Evolutionary conservation across 2,888 invertebrate genomes (phyloP), one percentile per base, ranked within the genome.

Genomic region (Andrena fulva): DNA sequence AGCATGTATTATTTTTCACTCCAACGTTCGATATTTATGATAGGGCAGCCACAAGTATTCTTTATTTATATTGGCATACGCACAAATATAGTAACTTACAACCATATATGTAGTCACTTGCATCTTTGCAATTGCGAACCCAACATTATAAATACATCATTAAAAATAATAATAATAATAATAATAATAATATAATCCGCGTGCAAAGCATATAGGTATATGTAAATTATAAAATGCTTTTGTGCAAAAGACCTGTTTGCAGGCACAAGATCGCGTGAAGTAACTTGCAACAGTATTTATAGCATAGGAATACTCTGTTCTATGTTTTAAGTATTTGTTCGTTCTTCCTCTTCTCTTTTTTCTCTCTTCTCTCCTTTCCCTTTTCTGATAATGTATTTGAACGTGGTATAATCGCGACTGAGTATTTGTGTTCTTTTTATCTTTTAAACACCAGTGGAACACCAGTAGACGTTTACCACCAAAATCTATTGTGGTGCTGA

Each of bases 401-500:
- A 10, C 10, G 3, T 35, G 10, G 3, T 42, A 5, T 16, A 42
- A 42, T 42, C 5, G 1, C 0, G 16, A 42, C 42, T 42, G 42
- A 16, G 42, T 16, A 42, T 42, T 42, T 5, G 16, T 42, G 42
- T 16, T 5, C 16, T 60, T 77, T 42, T 73, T 56, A 54, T 12
- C 50, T 16, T 68, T n/a, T 10, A 48, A 77, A 59, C 27, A 70
- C 60, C 71, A 91, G 91, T 84, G 79, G 79, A 77, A 71, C 80
- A 85, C 77, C 74, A 84, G 77, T 77, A 82, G 66, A 82, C 74
- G 87, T 75, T 88, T 87, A 77, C 74, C 78, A 84, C 86, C 84
- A 84, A 89, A 90, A 89, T 91, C 85, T 85, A 88, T 83, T 89
- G 90, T 87, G 90, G 91, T 90, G 88, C 91, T 90, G 90, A 83